Evolutionary conservation across 1,140 invertebrate genomes (phyloP).

Genomic region (Ips nitidus): DNA sequence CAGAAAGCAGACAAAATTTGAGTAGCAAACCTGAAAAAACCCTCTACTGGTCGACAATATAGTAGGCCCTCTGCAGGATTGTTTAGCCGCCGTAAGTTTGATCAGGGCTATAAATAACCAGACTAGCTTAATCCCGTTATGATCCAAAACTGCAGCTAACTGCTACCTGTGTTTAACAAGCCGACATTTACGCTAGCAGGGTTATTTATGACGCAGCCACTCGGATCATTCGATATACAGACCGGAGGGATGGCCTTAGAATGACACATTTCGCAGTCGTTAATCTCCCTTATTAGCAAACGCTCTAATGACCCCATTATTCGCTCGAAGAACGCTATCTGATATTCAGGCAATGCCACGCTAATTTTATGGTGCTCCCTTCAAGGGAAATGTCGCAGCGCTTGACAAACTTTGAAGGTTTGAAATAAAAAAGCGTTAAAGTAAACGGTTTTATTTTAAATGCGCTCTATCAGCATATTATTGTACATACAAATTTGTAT

Average conservation of each 20-base stretch:
- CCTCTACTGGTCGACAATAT: not conserved
- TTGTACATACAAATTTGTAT: no score
- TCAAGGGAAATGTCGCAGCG: no score
- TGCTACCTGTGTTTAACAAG: conserved; percentile 48
- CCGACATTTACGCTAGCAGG: conserved; percentile 36
- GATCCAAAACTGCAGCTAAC: conserved; percentile 45
- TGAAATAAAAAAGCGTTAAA: no score
- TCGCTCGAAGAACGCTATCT: not conserved
- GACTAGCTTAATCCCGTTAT: conserved; percentile 52
- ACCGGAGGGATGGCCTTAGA: conserved; percentile 19
- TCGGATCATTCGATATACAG: conserved; percentile 26
- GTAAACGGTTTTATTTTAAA: no score
- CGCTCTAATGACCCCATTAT: not conserved
- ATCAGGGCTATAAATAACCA: conserved; percentile 51
- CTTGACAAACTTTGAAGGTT: no score
- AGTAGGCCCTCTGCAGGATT: conserved; percentile 23
- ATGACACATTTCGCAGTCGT: conserved; percentile 13
- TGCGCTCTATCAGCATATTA: no score
- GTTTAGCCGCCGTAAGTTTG: conserved; percentile 42
- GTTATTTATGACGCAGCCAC: conserved; percentile 33
- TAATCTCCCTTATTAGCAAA: not conserved
- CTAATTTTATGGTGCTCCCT: no score
- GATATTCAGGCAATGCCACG: no score
- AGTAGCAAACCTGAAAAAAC: no score
- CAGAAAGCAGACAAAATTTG: no score